Percentiles rank a stretch among this genome's conserved stretches.
Evolutionary conservation across 2,113 vertebrate genomes (phyloP).

Genomic region (Dicentrarchus labrax): DNA sequence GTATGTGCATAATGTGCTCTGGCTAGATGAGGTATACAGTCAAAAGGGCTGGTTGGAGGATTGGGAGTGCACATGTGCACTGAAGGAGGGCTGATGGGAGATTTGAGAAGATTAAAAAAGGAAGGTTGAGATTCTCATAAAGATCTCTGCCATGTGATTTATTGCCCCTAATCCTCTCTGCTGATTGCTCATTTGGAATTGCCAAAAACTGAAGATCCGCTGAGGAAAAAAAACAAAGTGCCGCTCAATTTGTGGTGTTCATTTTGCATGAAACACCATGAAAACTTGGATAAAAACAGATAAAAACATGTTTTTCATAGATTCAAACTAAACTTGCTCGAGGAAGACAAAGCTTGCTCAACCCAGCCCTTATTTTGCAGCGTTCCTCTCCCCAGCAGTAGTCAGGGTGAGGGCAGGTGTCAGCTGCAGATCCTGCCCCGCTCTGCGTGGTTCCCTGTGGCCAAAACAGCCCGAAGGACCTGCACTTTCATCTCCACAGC

Average conservation of each 20-base stretch:
- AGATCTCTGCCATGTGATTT: constrained; percentile 43
- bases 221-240: neutral
- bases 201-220: neutral
- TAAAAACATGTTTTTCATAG: constrained; percentile 6
- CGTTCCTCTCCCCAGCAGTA: constrained; percentile 25
- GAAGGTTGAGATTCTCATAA: constrained; percentile 51
- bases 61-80: constrained; percentile 32
- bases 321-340: neutral
- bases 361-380: constrained; percentile 52
- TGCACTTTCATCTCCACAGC: constrained; percentile 65
- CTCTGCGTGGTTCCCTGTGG: constrained; percentile 47
- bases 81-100: constrained; percentile 40
- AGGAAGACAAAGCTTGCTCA: neutral
- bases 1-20: constrained; percentile 12
- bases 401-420: constrained; percentile 52
- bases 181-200: constrained; percentile 43
- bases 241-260: neutral
- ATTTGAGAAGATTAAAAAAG: constrained; percentile 66
- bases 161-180: constrained; percentile 39
- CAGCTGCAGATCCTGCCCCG: constrained; percentile 49
- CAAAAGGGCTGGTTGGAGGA: constrained; percentile 13
- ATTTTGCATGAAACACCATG: neutral
- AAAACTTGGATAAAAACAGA: neutral
- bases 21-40: neutral
- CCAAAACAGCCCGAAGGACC: constrained; percentile 50